phyloP scores from a whole-genome alignment of 2,113 vertebrate species.

The Spheniscus mendiculus region DNA sequence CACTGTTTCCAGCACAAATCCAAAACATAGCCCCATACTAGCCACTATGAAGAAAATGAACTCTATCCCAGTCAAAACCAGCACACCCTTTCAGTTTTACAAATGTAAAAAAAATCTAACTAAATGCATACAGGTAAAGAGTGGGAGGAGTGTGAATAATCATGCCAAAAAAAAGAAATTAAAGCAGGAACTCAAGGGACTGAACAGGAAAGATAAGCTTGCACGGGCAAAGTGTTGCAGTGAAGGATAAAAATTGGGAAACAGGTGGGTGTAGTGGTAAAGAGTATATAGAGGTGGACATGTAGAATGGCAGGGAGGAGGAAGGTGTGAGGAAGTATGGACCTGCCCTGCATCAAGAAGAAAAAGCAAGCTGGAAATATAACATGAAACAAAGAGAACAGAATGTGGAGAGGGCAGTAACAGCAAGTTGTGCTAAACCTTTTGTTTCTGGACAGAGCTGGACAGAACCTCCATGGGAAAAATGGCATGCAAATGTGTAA shows the following conservation, averaged over 20 bases:
- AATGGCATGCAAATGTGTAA: not conserved
- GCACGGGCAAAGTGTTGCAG: not conserved
- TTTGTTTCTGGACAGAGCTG: not conserved
- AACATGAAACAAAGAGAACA: not conserved
- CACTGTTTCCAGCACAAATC: no score
- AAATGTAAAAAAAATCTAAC: not conserved
- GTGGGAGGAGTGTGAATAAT: not conserved
- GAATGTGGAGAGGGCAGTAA: not conserved
- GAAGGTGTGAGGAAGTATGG: not conserved
- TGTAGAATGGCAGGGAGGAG: not conserved
- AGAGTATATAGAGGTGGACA: no score
- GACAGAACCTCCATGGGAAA: not conserved
- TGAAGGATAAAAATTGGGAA: not conserved
- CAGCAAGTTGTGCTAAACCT: not conserved
- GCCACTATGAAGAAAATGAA: no score
- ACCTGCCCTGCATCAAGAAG: not conserved
- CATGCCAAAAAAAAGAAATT: not conserved
- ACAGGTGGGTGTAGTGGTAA: accelerated
- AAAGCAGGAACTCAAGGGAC: not conserved
- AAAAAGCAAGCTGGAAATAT: not conserved
- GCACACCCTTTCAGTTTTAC: not conserved
- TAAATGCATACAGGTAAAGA: not conserved
- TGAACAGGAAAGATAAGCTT: not conserved
- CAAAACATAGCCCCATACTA: no score
- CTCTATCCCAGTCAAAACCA: no score